Percentiles rank a stretch among this genome's conserved stretches.
These are phyloP conservation scores for Glyptemys insculpta DNA, from an alignment of 2,797 vertebrate genomes.

Conservation along the genomic window DNA sequence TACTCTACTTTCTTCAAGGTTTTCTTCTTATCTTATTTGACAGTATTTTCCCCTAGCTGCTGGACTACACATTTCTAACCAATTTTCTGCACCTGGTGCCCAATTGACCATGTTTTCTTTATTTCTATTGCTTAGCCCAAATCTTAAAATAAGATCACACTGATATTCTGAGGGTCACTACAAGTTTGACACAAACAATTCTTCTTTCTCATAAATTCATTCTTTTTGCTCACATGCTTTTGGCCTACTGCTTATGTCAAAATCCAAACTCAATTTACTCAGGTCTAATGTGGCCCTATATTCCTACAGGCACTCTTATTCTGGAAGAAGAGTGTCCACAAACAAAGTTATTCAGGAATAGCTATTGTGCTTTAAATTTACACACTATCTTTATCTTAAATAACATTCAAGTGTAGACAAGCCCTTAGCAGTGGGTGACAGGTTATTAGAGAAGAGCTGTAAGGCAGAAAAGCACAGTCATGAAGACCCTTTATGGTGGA, in stretches of 20 bases:
- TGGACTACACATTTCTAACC: neutral
- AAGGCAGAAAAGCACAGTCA: slow-evolving; percentile 18
- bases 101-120: neutral
- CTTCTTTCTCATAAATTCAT: neutral
- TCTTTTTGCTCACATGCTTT: neutral
- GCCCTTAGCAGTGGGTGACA: neutral
- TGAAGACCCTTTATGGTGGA: neutral
- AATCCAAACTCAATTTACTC: neutral
- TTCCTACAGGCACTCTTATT: neutral
- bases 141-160: neutral
- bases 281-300: neutral
- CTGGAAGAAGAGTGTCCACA: neutral
- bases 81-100: neutral
- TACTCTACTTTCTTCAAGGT: neutral
- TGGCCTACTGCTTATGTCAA: neutral
- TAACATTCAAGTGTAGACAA: neutral
- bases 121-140: neutral
- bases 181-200: neutral
- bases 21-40: neutral
- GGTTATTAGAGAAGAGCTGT: neutral
- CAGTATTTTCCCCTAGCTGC: neutral
- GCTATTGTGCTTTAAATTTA: neutral
- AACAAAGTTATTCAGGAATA: neutral
- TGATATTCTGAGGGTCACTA: neutral
- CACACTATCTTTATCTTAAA: neutral